phyloP scores from a whole-genome alignment of 2,888 invertebrate genomes.

The Amblyjoppa proteus region DNA sequence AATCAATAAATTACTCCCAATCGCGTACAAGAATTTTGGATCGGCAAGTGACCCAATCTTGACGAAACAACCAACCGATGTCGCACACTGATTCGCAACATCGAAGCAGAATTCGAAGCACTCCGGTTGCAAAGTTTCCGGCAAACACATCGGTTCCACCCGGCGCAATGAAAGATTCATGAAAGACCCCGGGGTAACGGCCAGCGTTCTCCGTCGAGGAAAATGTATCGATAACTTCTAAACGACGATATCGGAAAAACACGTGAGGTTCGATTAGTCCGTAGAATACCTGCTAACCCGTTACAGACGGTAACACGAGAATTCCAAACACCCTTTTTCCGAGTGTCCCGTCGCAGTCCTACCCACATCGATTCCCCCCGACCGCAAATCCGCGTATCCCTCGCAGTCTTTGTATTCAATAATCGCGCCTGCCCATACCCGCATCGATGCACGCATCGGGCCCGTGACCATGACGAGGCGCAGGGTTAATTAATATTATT shows the following conservation, averaged over 20 bases:
- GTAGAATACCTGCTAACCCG: background rate
- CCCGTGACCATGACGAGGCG: constrained; percentile 39
- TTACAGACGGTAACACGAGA: background rate
- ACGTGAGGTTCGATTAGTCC: background rate
- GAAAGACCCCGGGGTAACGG: background rate
- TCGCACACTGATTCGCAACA: background rate
- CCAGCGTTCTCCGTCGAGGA: background rate
- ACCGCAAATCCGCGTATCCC: background rate
- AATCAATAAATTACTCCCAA: background rate
- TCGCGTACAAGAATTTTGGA: background rate
- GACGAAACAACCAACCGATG: background rate
- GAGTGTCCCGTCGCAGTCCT: background rate
- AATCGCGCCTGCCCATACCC: background rate
- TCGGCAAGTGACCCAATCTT: background rate
- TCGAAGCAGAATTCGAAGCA: background rate
- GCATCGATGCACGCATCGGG: constrained; percentile 29
- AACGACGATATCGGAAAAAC: background rate
- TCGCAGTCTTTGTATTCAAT: constrained; percentile 1
- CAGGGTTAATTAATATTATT: constrained; percentile 79
- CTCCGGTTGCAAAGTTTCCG: background rate
- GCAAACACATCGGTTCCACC: background rate
- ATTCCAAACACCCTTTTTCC: background rate
- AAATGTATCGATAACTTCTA: background rate
- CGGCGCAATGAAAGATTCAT: constrained; percentile 1
- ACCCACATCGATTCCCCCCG: background rate